Conservation (phyloP, 2,888 invertebrate genomes). For the Spilarctia lutea region DNA sequence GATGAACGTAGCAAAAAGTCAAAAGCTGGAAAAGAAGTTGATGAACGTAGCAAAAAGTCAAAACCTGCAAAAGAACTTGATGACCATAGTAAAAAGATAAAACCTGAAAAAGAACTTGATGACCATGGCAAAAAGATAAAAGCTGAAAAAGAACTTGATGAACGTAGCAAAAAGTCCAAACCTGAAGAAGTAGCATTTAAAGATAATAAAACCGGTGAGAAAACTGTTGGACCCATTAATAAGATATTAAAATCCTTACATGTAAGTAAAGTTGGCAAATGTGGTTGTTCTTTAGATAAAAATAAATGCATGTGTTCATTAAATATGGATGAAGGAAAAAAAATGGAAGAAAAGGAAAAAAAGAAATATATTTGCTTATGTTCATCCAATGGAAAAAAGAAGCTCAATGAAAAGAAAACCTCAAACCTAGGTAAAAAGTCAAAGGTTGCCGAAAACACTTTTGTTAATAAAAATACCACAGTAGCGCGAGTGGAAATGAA, state of each 20-base stretch:
- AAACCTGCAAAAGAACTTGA: not conserved
- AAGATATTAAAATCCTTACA: slow-evolving; percentile 7
- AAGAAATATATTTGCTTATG: not conserved
- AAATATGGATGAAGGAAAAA: too few species aligned
- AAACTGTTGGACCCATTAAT: not conserved
- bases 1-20: too few species aligned
- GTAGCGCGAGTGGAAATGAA: slow-evolving; percentile 9
- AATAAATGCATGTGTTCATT: not conserved
- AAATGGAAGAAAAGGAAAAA: not conserved
- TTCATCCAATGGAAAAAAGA: not conserved
- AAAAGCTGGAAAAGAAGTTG: not conserved
- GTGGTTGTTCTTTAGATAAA: not conserved
- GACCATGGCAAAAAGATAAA: not conserved
- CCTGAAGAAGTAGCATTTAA: not conserved
- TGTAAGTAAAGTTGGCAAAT: slow-evolving; percentile 8
- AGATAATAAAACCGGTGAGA: not conserved
- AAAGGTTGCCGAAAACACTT: slow-evolving; percentile 6
- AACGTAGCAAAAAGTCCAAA: not conserved
- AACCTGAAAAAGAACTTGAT: not conserved
- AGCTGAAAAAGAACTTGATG: not conserved
- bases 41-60: not conserved
- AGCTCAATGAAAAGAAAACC: not conserved
- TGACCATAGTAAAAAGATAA: not conserved
- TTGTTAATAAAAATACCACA: slow-evolving; percentile 7
- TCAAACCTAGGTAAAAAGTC: not conserved